A percentile compares a stretch with the other conserved stretches of the same genome.
phyloP scores from a whole-genome alignment of 1,140 invertebrate species.

The Drosophila sechellia region DNA sequence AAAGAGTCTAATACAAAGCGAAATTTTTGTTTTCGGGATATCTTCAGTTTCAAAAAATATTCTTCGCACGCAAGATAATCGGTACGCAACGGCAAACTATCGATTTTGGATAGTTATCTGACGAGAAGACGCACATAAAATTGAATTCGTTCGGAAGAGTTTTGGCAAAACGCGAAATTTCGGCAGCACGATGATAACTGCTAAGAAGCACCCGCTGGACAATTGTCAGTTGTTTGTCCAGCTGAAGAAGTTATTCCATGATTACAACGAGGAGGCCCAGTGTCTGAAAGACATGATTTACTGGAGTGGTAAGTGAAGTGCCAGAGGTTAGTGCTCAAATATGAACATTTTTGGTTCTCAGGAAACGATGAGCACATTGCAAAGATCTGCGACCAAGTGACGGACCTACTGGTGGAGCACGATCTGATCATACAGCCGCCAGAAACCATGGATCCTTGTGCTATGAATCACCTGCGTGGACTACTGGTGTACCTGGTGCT shows the following conservation, averaged over 20 bases:
- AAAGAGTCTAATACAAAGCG: no score
- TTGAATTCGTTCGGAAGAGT: no score
- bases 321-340: no score
- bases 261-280: neutral
- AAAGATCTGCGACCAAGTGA: conserved; percentile 20
- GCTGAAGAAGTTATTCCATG: conserved; percentile 2
- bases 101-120: no score
- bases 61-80: no score
- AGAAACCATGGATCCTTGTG: neutral
- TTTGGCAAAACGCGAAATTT: neutral
- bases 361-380: conserved; percentile 52
- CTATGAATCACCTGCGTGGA: conserved; percentile 38
- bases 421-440: conserved; percentile 13
- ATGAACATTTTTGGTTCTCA: neutral
- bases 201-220: conserved; percentile 25
- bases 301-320: conserved; percentile 25
- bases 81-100: no score
- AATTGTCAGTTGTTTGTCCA: conserved; percentile 45
- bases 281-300: conserved; percentile 21
- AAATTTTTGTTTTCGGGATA: no score
- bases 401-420: conserved; percentile 27
- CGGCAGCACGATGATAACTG: neutral
- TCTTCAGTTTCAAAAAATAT: no score
- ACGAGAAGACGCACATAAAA: no score
- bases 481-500: conserved; percentile 26